Evolutionary conservation across 2,113 vertebrate species (phyloP), one percentile per base, ranked within the genome.

Genomic region (Myiagra hebetior): DNA sequence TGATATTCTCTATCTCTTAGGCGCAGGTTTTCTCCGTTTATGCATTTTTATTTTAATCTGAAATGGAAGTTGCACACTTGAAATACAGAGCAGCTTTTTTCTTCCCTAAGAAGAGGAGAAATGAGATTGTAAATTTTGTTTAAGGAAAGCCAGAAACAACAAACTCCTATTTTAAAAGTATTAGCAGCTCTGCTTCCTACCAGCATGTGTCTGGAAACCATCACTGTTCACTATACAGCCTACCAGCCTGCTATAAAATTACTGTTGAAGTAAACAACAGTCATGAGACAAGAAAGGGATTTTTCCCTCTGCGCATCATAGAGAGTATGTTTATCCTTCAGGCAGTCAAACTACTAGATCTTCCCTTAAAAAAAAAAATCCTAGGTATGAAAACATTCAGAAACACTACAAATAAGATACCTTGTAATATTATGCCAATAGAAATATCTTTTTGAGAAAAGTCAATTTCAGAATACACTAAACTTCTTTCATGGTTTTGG

Each of bases 111-210:
- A 72, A 83, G 3, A 10, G 31, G n/a, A 83, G 33, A 93, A 83
- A 91, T 57, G 20, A 82, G 57, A 69, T 28, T 85, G 77, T 91
- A 85, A 95, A 85, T 77, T 89, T 63, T 84, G 28, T 56, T 86
- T 85, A 85, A 63, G 52, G 69, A 81, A 74, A 89, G 35, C 24
- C 72, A 82, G 64, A 56, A 89, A 83, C 87, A 91, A 8, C 5
- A 68, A 68, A 52, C 35, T 91, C 30, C 28, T 62, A 42, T 87
- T 96, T 91, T 70, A 87, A 49, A 35, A 41, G 46, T 85, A 73
- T 89, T 94, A 91, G 37, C 68, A 94, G 49, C 55, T 89, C 67
- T 92, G 72, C 55, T 94, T 87, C 86, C 84, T 87, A 80, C n/a
- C 50, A 68, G 57, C 37, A 65, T 26, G 69, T 68, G 73, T 84